Conservation (phyloP, 2,888 invertebrate genomes). For the Serrognathus titanus region DNA sequence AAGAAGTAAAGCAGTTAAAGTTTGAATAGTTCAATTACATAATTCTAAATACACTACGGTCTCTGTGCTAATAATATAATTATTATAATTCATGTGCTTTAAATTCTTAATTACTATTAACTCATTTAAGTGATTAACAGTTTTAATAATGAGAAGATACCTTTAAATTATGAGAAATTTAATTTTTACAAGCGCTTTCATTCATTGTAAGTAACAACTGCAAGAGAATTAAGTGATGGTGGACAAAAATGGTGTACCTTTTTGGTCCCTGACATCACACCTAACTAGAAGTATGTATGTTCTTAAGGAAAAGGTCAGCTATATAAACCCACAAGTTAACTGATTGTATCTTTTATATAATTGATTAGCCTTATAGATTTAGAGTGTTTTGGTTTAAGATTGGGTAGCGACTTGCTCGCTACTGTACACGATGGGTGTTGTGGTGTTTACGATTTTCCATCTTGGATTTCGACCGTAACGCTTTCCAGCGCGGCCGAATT, state of each 20-base stretch:
- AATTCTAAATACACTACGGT: neutral
- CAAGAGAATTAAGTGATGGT: conserved; percentile 4
- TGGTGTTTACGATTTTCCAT: conserved; percentile 31
- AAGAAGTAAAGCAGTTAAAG: conserved; percentile 24
- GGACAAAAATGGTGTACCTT: conserved; percentile 10
- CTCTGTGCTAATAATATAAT: conserved; percentile 1
- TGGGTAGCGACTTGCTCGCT: neutral
- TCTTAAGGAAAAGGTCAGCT: neutral
- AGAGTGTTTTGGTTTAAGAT: conserved; percentile 41
- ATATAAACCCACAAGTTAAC: neutral
- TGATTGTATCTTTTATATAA: neutral
- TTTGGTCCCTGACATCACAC: conserved; percentile 19
- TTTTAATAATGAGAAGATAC: neutral
- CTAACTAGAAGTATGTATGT: conserved; percentile 6
- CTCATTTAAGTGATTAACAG: neutral
- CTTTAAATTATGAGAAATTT: too few relatives aligned
- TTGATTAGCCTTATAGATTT: neutral
- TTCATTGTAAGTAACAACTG: neutral
- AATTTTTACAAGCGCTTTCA: neutral
- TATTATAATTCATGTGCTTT: neutral
- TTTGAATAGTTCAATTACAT: conserved; percentile 1
- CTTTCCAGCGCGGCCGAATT: conserved; percentile 56
- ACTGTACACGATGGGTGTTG: neutral
- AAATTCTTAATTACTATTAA: neutral
- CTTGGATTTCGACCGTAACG: conserved; percentile 75